Conservation (phyloP, 2,113 vertebrate genomes). For the Crotalus horridus region DNA sequence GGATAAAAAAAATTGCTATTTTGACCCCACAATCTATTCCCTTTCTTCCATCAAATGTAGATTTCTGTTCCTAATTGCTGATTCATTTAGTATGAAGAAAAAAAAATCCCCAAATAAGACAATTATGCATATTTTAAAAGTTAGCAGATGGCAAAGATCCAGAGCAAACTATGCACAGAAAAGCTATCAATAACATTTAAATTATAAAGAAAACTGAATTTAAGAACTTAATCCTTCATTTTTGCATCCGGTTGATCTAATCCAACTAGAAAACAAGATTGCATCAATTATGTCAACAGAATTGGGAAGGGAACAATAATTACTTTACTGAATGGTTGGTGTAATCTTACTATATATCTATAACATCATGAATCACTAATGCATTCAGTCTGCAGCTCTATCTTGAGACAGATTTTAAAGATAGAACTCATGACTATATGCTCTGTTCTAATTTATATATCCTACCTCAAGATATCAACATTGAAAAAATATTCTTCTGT, state of each 20-base stretch:
- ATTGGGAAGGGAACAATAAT: not conserved
- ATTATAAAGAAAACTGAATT: not conserved
- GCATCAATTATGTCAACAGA: not conserved
- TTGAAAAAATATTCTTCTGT: not conserved
- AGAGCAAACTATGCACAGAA: not conserved
- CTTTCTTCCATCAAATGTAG: not conserved
- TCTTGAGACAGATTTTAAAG: not conserved
- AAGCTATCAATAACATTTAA: not conserved
- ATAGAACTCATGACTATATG: not conserved
- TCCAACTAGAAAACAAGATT: not conserved
- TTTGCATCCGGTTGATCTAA: not conserved
- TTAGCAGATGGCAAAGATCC: not conserved
- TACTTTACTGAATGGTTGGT: not conserved
- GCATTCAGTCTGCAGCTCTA: not conserved
- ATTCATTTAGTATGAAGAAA: not conserved
- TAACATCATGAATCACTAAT: not conserved
- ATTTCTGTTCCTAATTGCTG: not conserved
- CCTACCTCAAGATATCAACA: not conserved
- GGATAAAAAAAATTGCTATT: not conserved
- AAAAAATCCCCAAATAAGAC: not conserved
- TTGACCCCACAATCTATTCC: not conserved
- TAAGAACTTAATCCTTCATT: not conserved
- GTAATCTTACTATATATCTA: not conserved
- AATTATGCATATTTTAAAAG: not conserved
- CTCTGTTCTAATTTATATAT: not conserved